Base-by-base conservation (phyloP, 2,888 invertebrate genomes). In the Phaedon cochleariae region DNA sequence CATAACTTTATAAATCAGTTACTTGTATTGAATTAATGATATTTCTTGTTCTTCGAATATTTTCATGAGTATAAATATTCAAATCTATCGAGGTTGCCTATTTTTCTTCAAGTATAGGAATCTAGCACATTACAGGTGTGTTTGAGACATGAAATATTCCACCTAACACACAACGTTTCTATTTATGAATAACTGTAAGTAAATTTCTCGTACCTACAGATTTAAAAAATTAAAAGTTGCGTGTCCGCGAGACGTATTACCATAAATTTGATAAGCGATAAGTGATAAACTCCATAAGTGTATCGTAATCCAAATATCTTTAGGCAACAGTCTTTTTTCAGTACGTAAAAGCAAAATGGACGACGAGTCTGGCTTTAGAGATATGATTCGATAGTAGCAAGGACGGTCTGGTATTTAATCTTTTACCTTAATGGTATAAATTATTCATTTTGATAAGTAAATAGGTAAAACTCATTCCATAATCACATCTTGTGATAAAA, bases 371-470 rank as follows among this genome's bases (percentile, higher is more conserved):
- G 72, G 73, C 60, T 65, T 64, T 59, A 59, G 63, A 80, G 81
- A 82, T 82, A 82, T 82, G 81, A 81, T 79, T 77, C 79, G 81
- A 82, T 82, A 81, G 78, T 73, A 70, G 74, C 78, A 77, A 80
- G 77, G 81, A 81, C 81, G 77, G 80, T 78, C 77, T 68, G 79
- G 81, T 77, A 81, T 82, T 79, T 82, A 82, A 82, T 83, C 82
- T 81, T 76, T 76, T 70, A 74, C 76, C 75, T 79, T 81, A 81
- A 81, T 81, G 81, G 81, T 80, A 81, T 81, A 81, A 81, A 81
- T 81, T 81, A 81, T 81, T 79, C 79, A 76, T 73, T 74, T 75
- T 76, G 81, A 81, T 81, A 81, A 81, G 77, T 76, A 78, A 81
- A 80, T 81, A 80, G 79, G 80, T 80, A 80, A 81, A 80, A 80